Percentiles rank a stretch among this genome's conserved stretches.
These are phyloP conservation scores for Amiota mariae DNA, from an alignment of 2,888 invertebrate species.

Conservation along the genomic window DNA sequence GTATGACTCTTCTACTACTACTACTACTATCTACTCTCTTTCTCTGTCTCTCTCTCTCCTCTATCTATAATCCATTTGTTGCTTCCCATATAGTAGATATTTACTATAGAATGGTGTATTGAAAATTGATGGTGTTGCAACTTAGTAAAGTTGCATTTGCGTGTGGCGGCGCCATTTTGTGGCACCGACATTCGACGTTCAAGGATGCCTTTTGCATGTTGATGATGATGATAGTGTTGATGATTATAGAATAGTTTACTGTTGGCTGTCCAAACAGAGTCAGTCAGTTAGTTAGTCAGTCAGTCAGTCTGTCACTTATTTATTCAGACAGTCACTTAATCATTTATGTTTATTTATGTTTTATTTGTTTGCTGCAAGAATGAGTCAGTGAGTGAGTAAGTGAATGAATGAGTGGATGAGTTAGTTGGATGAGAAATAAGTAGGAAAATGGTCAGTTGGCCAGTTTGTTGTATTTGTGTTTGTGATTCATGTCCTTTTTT, in stretches of 20 bases:
- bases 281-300: background rate
- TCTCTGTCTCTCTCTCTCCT: no score
- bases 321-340: background rate
- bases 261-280: conserved; percentile 25
- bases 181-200: background rate
- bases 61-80: no score
- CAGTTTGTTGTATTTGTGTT: no score
- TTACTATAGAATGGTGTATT: no score
- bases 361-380: background rate
- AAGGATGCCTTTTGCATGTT: conserved; percentile 8
- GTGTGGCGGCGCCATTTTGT: conserved; percentile 23
- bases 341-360: background rate
- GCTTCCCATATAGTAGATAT: no score
- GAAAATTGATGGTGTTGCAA: background rate
- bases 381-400: background rate
- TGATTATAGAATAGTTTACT: conserved; percentile 31
- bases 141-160: conserved; percentile 14
- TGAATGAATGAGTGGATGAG: no score
- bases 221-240: conserved; percentile 46
- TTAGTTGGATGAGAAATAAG: no score
- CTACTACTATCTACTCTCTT: no score
- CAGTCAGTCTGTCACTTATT: background rate
- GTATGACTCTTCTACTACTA: no score
- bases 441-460: no score
- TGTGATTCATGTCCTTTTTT: no score